phyloP scores from a whole-genome alignment of 1,140 invertebrate species.

The Notospermus geniculatus region DNA sequence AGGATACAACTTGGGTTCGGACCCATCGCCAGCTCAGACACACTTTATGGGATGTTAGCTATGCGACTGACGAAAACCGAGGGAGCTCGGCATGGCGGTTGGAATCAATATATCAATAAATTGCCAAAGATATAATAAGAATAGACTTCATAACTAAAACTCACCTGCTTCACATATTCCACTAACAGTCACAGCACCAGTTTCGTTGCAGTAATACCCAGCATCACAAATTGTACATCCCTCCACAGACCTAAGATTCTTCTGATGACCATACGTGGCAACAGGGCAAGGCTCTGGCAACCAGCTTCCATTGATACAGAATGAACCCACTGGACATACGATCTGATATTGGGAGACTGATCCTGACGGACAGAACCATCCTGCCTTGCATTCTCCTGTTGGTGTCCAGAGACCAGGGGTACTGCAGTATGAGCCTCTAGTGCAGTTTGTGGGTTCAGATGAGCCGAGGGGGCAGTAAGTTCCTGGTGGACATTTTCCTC shows the following conservation, averaged over 20 bases:
- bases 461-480: constrained; percentile 46
- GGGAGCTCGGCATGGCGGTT: too few relatives aligned
- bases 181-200: constrained; percentile 35
- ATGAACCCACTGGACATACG: constrained; percentile 44
- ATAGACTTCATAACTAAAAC: too few relatives aligned
- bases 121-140: too few relatives aligned
- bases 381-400: constrained; percentile 36
- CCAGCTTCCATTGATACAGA: constrained; percentile 39
- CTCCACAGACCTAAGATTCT: constrained; percentile 23
- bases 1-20: too few relatives aligned
- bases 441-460: constrained; percentile 35
- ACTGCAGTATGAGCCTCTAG: constrained; percentile 44
- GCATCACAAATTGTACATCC: constrained; percentile 44
- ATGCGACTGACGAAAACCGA: too few relatives aligned
- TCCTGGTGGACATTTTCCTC: constrained; percentile 41
- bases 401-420: constrained; percentile 32
- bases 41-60: too few relatives aligned
- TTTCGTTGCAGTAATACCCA: constrained; percentile 48
- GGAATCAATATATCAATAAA: too few relatives aligned
- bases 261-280: constrained; percentile 39
- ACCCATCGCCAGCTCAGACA: too few relatives aligned
- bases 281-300: constrained; percentile 42
- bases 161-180: constrained; percentile 42
- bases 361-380: constrained; percentile 45
- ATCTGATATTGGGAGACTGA: constrained; percentile 32